Evolutionary conservation across 2,113 vertebrate genomes (phyloP).

Genomic region (Eurypyga helias): DNA sequence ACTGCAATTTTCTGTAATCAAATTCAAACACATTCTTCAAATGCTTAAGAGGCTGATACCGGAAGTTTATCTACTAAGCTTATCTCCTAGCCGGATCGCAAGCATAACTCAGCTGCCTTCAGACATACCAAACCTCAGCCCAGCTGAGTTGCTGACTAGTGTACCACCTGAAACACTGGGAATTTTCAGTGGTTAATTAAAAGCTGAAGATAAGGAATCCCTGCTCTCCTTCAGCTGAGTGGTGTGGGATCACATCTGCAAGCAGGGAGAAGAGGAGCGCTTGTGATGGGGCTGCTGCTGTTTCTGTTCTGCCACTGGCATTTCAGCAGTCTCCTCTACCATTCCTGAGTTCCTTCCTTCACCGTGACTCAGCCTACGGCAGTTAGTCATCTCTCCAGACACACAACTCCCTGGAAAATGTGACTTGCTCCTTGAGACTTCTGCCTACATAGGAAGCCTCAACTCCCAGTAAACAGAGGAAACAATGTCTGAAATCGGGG

Average conservation of each 20-base stretch:
- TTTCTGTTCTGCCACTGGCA: not conserved
- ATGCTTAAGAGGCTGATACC: not conserved
- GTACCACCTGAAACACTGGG: not conserved
- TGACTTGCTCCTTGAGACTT: slow-evolving; percentile 23
- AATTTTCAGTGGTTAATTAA: not conserved
- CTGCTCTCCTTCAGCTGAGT: not conserved
- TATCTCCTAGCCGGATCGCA: not conserved
- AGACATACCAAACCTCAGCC: not conserved
- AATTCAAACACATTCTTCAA: slow-evolving; percentile 39
- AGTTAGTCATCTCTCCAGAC: slow-evolving; percentile 38
- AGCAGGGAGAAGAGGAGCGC: rapidly evolving
- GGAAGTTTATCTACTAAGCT: slow-evolving; percentile 29
- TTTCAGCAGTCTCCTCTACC: not conserved
- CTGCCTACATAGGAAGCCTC: not conserved
- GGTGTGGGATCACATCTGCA: not conserved
- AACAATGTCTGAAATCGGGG: not conserved
- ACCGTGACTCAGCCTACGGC: not conserved
- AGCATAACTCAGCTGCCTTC: not conserved
- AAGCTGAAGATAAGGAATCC: not conserved
- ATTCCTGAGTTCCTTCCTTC: not conserved
- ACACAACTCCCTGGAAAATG: slow-evolving; percentile 45
- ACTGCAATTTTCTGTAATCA: slow-evolving; percentile 37
- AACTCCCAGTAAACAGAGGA: slow-evolving; percentile 33
- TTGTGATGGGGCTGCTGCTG: not conserved
- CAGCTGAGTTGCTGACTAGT: not conserved